Conservation (phyloP, 2,113 vertebrate genomes). For the Hydropotes inermis region DNA sequence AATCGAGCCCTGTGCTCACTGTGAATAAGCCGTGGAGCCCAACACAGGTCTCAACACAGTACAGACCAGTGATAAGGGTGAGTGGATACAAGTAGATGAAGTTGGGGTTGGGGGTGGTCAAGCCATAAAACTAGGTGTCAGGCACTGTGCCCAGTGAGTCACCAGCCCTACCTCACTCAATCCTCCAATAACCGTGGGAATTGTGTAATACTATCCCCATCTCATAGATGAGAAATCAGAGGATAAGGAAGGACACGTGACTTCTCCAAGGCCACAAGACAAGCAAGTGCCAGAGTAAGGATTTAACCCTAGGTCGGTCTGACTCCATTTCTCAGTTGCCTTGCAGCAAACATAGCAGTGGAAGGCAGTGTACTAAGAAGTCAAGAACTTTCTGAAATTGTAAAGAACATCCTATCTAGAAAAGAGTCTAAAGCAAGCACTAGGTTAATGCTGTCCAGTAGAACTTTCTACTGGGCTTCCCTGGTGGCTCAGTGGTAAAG, state of each 20-base stretch:
- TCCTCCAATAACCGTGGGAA: not conserved
- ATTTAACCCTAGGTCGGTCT: not conserved
- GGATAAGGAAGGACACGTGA: not conserved
- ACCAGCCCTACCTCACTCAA: not conserved
- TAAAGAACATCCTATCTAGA: not conserved
- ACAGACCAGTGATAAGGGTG: not conserved
- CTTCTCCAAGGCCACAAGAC: not conserved
- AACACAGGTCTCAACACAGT: not conserved
- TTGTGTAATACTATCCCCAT: too few relatives aligned
- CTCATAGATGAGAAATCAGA: not conserved
- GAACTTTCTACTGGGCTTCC: not conserved
- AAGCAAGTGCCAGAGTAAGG: not conserved
- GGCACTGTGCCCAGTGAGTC: not conserved
- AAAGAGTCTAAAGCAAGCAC: not conserved
- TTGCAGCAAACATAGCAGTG: not conserved
- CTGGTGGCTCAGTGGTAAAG: not conserved
- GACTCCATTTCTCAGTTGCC: not conserved
- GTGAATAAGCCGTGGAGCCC: not conserved
- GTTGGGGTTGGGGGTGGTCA: rapidly evolving
- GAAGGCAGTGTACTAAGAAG: not conserved
- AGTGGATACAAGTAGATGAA: not conserved
- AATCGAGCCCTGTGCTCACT: not conserved
- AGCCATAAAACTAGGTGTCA: not conserved
- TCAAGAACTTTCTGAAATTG: not conserved
- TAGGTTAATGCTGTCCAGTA: not conserved